Percentiles rank a stretch among this genome's conserved stretches.
phyloP scores from a whole-genome alignment of 1,140 invertebrate species.

The Drosophila watanabei region DNA sequence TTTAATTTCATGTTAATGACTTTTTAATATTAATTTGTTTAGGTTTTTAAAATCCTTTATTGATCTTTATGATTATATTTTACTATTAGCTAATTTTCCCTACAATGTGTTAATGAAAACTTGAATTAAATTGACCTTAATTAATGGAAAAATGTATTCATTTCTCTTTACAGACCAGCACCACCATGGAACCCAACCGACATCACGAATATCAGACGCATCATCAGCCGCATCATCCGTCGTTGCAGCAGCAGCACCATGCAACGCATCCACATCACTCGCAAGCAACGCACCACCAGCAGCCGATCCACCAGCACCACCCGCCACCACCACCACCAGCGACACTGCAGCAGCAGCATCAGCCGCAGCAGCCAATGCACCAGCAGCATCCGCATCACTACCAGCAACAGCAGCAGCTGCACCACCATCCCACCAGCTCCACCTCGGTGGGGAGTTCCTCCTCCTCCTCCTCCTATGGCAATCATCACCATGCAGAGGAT shows the following conservation, averaged over 20 bases:
- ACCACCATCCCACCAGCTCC: slow-evolving; percentile 42
- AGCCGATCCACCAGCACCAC: slow-evolving; percentile 55
- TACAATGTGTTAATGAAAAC: neutral
- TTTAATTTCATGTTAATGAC: neutral
- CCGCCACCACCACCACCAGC: slow-evolving; percentile 34
- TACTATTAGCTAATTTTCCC: neutral
- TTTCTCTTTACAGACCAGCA: slow-evolving; percentile 43
- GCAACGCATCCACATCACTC: slow-evolving; percentile 50
- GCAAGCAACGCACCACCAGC: slow-evolving; percentile 36
- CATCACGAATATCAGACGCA: slow-evolving; percentile 81
- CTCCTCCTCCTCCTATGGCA: slow-evolving; percentile 32
- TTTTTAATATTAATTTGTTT: neutral
- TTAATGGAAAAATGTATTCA: neutral
- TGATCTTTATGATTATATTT: neutral
- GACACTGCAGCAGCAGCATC: slow-evolving; percentile 14
- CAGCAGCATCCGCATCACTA: slow-evolving; percentile 46
- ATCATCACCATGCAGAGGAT: slow-evolving; percentile 38
- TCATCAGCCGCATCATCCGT: slow-evolving; percentile 64
- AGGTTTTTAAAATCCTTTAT: neutral
- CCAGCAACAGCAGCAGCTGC: slow-evolving; percentile 45
- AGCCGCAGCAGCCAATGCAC: slow-evolving; percentile 34
- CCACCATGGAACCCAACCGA: slow-evolving; percentile 77
- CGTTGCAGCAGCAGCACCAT: slow-evolving; percentile 51
- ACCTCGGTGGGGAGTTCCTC: slow-evolving; percentile 30
- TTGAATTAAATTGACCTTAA: neutral